Percentiles rank a stretch among this genome's conserved stretches.
Evolutionary conservation across 1,140 invertebrate genomes (phyloP).

Genomic region (Drosophila baimaii): DNA sequence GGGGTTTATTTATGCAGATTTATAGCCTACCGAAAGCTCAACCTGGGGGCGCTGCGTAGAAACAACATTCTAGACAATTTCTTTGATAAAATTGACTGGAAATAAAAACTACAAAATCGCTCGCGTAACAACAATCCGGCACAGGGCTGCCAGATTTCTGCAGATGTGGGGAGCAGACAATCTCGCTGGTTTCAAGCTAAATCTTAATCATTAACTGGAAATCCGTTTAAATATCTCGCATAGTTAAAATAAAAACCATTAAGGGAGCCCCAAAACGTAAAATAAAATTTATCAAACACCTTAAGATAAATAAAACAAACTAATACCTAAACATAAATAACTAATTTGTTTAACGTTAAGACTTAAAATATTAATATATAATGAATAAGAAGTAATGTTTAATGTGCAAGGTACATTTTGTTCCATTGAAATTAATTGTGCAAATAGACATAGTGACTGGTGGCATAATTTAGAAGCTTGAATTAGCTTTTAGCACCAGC

Average conservation of each 20-base stretch:
- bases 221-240: not conserved
- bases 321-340: too few species aligned
- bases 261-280: too few species aligned
- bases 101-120: conserved; percentile 54
- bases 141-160: conserved; percentile 5
- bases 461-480: too few species aligned
- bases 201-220: not conserved
- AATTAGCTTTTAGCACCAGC: too few species aligned
- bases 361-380: too few species aligned
- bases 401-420: too few species aligned
- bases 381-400: too few species aligned
- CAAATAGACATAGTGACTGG: too few species aligned
- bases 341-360: too few species aligned
- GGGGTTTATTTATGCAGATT: not conserved
- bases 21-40: conserved; percentile 42
- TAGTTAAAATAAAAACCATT: not conserved
- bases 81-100: conserved; percentile 47
- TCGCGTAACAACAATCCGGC: conserved; percentile 71
- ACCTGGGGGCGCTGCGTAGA: conserved; percentile 40
- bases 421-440: too few species aligned
- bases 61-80: conserved; percentile 55
- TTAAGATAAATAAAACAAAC: too few species aligned
- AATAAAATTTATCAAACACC: too few species aligned
- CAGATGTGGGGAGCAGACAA: not conserved
- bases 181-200: not conserved